phyloP scores from a whole-genome alignment of 2,113 vertebrate species.

The Oncorhynchus kisutch region DNA sequence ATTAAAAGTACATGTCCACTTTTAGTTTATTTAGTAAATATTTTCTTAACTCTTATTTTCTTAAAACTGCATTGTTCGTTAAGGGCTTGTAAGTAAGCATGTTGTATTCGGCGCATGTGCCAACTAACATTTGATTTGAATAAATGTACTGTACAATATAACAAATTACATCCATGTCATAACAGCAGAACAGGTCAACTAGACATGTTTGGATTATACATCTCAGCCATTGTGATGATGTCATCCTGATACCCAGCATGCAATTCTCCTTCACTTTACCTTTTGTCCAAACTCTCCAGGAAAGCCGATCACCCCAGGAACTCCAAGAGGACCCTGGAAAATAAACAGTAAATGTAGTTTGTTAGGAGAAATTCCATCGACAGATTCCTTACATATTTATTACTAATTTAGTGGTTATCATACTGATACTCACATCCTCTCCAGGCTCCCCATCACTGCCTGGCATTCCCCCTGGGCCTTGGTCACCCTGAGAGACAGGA shows the following conservation, averaged over 20 bases:
- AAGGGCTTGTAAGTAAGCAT: too few relatives aligned
- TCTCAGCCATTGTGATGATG: background rate
- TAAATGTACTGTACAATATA: too few relatives aligned
- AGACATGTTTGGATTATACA: background rate
- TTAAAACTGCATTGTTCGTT: too few relatives aligned
- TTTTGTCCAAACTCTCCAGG: slow-evolving; percentile 60
- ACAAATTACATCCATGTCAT: too few relatives aligned
- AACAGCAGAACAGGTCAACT: background rate
- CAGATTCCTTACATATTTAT: background rate
- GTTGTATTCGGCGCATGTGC: too few relatives aligned
- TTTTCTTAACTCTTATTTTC: too few relatives aligned
- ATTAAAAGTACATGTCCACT: too few relatives aligned
- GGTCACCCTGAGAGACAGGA: slow-evolving; percentile 44
- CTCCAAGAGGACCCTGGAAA: slow-evolving; percentile 58
- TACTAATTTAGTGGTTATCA: background rate
- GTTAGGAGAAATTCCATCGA: background rate
- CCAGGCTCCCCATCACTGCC: slow-evolving; percentile 68
- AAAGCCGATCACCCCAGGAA: slow-evolving; percentile 53
- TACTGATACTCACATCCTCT: slow-evolving; percentile 50
- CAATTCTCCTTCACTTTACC: slow-evolving; percentile 62
- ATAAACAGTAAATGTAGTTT: background rate
- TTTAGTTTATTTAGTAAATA: too few relatives aligned
- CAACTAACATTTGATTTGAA: too few relatives aligned
- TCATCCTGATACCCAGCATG: background rate
- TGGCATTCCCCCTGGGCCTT: slow-evolving; percentile 49